Evolutionary conservation across 1,140 invertebrate species (phyloP).

Genomic region (Adelges cooleyi): DNA sequence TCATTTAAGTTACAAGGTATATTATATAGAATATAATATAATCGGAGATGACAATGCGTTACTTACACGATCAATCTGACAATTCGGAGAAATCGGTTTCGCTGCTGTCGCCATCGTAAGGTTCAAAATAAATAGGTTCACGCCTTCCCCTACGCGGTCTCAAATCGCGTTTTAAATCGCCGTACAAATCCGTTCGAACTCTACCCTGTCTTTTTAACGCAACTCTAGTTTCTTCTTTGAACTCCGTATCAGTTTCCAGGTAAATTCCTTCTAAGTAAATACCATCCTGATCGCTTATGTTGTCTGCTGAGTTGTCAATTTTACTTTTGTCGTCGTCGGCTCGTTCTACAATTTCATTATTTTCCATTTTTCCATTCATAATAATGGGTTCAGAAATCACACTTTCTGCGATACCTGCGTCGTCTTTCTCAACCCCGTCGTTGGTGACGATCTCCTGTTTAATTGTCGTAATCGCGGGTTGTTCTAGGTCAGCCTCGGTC

Average conservation of each 20-base stretch:
- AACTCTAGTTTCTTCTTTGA: not conserved
- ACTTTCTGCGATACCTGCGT: not conserved
- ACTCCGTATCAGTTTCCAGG: not conserved
- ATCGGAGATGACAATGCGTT: too few species aligned
- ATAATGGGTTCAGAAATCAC: not conserved
- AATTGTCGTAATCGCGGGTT: not conserved
- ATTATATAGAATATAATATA: too few species aligned
- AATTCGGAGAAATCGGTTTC: slow-evolving; percentile 13
- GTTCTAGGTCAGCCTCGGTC: not conserved
- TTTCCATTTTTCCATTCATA: not conserved
- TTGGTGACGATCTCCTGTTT: not conserved
- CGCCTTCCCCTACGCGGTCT: not conserved
- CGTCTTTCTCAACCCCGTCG: not conserved
- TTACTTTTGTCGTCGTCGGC: not conserved
- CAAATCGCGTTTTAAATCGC: not conserved
- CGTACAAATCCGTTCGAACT: not conserved
- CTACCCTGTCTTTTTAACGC: not conserved
- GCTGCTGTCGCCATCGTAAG: slow-evolving; percentile 2
- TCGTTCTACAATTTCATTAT: not conserved
- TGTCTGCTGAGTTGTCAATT: not conserved
- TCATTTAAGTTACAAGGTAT: too few species aligned
- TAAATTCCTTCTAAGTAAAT: too few species aligned
- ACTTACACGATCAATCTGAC: not conserved
- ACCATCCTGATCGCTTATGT: not conserved
- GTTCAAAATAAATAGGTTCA: slow-evolving; percentile 7